These are phyloP conservation scores for Dinocampus coccinellae DNA, from an alignment of 2,888 invertebrate genomes.

Conservation along the genomic window DNA sequence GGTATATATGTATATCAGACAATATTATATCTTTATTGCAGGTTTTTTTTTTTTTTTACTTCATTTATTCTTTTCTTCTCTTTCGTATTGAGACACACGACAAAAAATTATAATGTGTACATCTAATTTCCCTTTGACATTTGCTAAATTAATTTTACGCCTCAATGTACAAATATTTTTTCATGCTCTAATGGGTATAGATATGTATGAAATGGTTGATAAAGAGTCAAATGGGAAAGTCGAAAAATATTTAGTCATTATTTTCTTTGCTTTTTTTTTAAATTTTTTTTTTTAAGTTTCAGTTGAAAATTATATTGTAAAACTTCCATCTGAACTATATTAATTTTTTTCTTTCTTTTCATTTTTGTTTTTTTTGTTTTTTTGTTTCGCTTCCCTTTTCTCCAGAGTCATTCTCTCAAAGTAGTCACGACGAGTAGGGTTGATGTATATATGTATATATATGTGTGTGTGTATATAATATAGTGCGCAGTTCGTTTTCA, in stretches of 20 bases:
- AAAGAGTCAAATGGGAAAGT: constrained; percentile 6
- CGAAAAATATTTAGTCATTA: neutral
- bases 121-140: neutral
- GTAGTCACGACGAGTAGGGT: constrained; percentile 22
- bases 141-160: neutral
- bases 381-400: neutral
- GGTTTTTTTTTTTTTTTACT: neutral
- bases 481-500: constrained; percentile 31
- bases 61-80: neutral
- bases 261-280: neutral
- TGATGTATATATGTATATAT: neutral
- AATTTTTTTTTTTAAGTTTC: neutral
- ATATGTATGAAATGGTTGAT: too few species aligned
- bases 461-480: constrained; percentile 1
- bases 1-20: neutral
- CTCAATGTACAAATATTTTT: neutral
- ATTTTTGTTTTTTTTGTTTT: neutral
- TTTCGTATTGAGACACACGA: neutral
- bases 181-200: too few species aligned
- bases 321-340: neutral
- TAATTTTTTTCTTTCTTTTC: too few species aligned
- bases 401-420: constrained; percentile 11
- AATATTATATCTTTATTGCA: neutral
- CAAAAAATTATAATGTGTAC: neutral
- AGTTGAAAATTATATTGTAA: neutral